A percentile compares a stretch with the other conserved stretches of the same genome.
Evolutionary conservation across 2,113 vertebrate genomes (phyloP).

Genomic region (Rallus limicola): DNA sequence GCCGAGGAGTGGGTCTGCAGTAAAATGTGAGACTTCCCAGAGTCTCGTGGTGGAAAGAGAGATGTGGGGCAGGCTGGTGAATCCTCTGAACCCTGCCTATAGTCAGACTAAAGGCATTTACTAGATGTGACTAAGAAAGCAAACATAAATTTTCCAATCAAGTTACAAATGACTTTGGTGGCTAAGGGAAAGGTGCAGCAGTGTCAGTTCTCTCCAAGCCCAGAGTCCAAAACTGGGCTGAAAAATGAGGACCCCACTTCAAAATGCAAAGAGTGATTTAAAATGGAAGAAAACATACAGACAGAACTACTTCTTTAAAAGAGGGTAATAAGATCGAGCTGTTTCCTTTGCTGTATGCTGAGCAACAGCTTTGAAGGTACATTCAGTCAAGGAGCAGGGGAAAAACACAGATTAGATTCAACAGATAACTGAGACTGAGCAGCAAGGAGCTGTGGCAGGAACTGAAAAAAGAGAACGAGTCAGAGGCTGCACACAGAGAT

Average conservation of each 20-base stretch:
- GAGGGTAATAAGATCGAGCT: not conserved
- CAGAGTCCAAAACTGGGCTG: not conserved
- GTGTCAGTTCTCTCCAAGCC: not conserved
- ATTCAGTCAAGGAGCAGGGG: not conserved
- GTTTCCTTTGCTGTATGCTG: not conserved
- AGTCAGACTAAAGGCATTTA: not conserved
- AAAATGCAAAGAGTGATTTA: not conserved
- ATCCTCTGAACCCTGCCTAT: not conserved
- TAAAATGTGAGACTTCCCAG: not conserved
- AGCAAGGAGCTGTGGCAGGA: conserved; percentile 23
- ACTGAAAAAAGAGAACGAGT: conserved; percentile 13
- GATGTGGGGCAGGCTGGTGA: not conserved
- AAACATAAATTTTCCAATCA: not conserved
- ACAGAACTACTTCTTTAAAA: not conserved
- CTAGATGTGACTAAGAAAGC: not conserved
- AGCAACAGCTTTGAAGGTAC: not conserved
- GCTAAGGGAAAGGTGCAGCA: not conserved
- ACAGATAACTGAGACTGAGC: conserved; percentile 23
- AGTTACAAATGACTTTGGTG: not conserved
- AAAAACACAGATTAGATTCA: not conserved
- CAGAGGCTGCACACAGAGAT: not conserved
- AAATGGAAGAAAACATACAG: not conserved
- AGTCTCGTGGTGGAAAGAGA: not conserved
- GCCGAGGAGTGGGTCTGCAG: not conserved
- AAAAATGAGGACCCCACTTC: not conserved